Conservation (phyloP, 2,113 vertebrate species). For the Notechis scutatus region DNA sequence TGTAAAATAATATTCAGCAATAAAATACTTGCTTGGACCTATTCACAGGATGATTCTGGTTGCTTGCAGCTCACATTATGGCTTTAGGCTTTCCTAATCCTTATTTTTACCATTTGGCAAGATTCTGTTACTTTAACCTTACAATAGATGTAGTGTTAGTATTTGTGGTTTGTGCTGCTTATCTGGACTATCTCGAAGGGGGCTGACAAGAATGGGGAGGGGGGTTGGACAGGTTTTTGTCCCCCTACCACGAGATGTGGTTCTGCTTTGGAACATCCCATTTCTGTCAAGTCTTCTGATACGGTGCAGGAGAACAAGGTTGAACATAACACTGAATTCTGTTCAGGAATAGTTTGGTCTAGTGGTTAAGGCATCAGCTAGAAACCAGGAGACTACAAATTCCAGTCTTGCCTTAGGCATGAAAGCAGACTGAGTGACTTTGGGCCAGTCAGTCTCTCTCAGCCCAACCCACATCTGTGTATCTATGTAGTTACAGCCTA, state of each 20-base stretch:
- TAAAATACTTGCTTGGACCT: not conserved
- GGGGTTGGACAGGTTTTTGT: not conserved
- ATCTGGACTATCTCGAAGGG: not conserved
- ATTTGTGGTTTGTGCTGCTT: not conserved
- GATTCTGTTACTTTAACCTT: not conserved
- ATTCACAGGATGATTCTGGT: not conserved
- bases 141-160: not conserved
- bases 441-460: not conserved
- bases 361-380: not conserved
- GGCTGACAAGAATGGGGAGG: not conserved
- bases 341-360: not conserved
- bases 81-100: not conserved
- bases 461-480: not conserved
- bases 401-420: not conserved
- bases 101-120: not conserved
- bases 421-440: not conserved
- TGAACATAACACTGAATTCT: not conserved
- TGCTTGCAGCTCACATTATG: not conserved
- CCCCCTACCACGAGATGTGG: not conserved
- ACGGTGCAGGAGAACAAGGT: not conserved
- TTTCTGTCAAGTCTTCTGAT: not conserved
- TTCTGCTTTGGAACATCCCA: not conserved
- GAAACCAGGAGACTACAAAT: not conserved
- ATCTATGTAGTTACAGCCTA: not conserved
- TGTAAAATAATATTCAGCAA: not conserved